Evolutionary conservation across 2,797 vertebrate species (phyloP).

Genomic region (Schizothorax lantsangensis): DNA sequence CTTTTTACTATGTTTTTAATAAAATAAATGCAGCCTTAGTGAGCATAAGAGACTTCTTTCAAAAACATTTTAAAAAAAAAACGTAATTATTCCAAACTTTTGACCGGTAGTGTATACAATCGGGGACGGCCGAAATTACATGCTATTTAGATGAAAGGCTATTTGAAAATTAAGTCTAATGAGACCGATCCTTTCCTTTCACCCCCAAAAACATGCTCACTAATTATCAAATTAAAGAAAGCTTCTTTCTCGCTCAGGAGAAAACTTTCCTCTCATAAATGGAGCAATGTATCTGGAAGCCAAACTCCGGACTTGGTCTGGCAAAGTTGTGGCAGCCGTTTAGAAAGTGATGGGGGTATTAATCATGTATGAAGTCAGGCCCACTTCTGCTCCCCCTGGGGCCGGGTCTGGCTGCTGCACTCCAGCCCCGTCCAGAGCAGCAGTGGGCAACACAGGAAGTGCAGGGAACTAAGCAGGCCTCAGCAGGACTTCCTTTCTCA

Average conservation of each 20-base stretch:
- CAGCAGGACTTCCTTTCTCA: conserved; percentile 64
- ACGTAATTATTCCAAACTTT: neutral
- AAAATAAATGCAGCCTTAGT: neutral
- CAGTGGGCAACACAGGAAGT: conserved; percentile 69
- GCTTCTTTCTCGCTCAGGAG: conserved; percentile 69
- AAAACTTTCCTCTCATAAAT: conserved; percentile 70
- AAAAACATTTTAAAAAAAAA: neutral
- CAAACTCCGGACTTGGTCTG: conserved; percentile 79
- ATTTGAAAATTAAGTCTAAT: conserved; percentile 85
- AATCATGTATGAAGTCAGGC: conserved; percentile 83
- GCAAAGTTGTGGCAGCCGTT: conserved; percentile 78
- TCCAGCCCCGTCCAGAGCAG: conserved; percentile 48
- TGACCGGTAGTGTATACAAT: conserved; percentile 69
- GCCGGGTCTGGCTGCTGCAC: conserved; percentile 43
- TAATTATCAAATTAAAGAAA: conserved; percentile 88
- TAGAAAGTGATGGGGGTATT: conserved; percentile 85
- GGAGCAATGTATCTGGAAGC: conserved; percentile 73
- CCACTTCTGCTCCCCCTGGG: conserved; percentile 76
- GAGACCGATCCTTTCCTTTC: conserved; percentile 83
- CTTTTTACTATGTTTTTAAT: neutral
- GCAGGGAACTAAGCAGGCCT: conserved; percentile 61
- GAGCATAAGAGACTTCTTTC: neutral
- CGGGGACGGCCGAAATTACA: conserved; percentile 77
- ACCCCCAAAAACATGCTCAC: conserved; percentile 74
- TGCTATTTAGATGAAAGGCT: conserved; percentile 82